Evolutionary conservation across 2,113 vertebrate species (phyloP).

Genomic region (Caracal caracal): DNA sequence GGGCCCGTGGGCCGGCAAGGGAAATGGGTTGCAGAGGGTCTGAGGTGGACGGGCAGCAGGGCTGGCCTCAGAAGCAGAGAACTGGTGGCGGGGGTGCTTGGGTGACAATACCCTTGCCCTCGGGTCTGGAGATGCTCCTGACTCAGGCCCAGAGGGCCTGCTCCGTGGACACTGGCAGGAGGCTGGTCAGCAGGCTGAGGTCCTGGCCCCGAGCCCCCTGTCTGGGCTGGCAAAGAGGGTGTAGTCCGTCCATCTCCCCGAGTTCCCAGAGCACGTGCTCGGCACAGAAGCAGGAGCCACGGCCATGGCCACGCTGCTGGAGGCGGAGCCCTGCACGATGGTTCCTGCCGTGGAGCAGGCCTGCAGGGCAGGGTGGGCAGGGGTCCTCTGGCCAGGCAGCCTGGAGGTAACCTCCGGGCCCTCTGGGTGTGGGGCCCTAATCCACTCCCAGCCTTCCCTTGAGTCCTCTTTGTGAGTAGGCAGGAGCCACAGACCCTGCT

Average conservation of each 20-base stretch:
- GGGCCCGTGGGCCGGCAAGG: not conserved
- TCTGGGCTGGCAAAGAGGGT: not conserved
- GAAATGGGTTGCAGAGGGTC: fast-evolving
- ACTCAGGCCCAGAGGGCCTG: not conserved
- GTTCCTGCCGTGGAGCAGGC: not conserved
- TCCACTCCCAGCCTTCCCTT: not conserved
- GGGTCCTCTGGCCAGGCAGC: not conserved
- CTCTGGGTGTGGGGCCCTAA: not conserved
- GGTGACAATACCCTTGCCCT: fast-evolving
- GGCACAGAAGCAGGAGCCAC: fast-evolving
- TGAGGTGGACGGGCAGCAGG: fast-evolving
- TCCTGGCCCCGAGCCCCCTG: not conserved
- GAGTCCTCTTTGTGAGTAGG: not conserved
- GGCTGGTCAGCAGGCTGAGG: fast-evolving
- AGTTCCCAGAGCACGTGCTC: not conserved
- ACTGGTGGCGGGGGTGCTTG: not conserved
- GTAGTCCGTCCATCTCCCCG: fast-evolving
- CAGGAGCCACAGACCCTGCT: not conserved
- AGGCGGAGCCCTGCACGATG: not conserved
- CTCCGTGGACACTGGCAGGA: not conserved
- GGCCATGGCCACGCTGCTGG: not conserved
- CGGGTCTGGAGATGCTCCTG: fast-evolving
- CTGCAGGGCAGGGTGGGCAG: fast-evolving
- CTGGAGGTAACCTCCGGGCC: not conserved
- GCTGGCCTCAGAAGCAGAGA: not conserved